These are phyloP conservation scores for Sebastes hubbsi DNA, from an alignment of 2,797 vertebrate species.

Conservation along the genomic window DNA sequence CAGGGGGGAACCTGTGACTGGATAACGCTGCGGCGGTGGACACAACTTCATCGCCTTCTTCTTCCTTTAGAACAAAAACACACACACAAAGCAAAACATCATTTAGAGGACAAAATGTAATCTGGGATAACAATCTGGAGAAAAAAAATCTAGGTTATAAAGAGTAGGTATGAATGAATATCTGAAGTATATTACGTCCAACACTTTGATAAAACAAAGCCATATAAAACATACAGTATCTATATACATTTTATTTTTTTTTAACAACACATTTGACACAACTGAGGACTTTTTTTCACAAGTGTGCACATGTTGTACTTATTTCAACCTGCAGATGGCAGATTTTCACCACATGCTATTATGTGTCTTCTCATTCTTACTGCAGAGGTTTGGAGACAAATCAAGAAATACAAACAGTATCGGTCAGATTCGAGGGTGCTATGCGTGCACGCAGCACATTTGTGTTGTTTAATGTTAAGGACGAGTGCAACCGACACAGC, in stretches of 20 bases:
- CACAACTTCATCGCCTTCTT: constrained; percentile 90
- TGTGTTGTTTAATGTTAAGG: constrained; percentile 5
- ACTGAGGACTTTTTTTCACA: not conserved
- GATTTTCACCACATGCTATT: constrained; percentile 13
- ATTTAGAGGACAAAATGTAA: not conserved
- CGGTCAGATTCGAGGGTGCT: not conserved
- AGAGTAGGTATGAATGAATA: not conserved
- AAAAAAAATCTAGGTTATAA: not conserved
- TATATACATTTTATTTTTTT: not conserved
- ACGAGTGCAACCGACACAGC: constrained; percentile 7
- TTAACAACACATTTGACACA: not conserved
- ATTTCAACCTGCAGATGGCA: constrained; percentile 72
- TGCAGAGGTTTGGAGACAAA: constrained; percentile 48
- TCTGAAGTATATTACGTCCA: not conserved
- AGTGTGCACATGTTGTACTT: not conserved
- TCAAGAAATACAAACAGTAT: not conserved
- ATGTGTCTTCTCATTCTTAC: not conserved
- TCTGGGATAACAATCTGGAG: not conserved
- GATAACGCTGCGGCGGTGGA: constrained; percentile 78
- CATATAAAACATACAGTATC: not conserved
- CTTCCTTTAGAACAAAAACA: constrained; percentile 83
- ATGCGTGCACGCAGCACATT: constrained; percentile 1
- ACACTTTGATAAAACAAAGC: not conserved
- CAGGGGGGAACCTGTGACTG: constrained; percentile 87
- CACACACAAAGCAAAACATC: not conserved